phyloP scores from a whole-genome alignment of 2,797 vertebrate species.

The Telmatherina bonti region DNA sequence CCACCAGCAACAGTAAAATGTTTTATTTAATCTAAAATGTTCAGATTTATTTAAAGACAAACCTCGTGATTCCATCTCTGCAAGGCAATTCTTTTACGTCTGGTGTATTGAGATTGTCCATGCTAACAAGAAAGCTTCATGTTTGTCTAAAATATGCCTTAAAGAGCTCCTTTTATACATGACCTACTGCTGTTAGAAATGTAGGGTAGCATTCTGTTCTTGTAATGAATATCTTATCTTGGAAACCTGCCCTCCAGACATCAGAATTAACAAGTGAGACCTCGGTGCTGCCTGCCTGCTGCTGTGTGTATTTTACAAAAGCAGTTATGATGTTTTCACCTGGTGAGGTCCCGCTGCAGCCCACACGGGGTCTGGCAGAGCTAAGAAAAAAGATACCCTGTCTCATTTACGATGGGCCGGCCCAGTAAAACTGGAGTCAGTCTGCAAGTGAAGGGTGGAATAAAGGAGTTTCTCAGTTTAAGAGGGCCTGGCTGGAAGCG shows the following conservation, averaged over 20 bases:
- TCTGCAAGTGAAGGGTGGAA: slow-evolving; percentile 74
- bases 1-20: not conserved
- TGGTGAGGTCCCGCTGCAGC: slow-evolving; percentile 63
- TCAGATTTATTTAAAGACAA: too few species aligned
- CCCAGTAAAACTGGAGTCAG: slow-evolving; percentile 74
- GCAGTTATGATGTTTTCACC: slow-evolving; percentile 73
- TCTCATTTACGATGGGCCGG: slow-evolving; percentile 64
- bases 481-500: slow-evolving; percentile 40
- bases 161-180: not conserved
- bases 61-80: not conserved
- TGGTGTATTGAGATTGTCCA: not conserved
- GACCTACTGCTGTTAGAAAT: not conserved
- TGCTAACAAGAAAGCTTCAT: not conserved
- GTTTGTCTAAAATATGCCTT: slow-evolving; percentile 3
- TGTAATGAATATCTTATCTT: slow-evolving; percentile 38
- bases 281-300: slow-evolving; percentile 30
- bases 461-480: slow-evolving; percentile 71
- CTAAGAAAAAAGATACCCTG: slow-evolving; percentile 65
- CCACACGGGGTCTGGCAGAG: slow-evolving; percentile 56
- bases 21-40: not conserved
- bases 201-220: slow-evolving; percentile 10
- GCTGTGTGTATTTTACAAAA: slow-evolving; percentile 69
- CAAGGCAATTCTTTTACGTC: not conserved
- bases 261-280: slow-evolving; percentile 41
- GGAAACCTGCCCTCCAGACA: slow-evolving; percentile 38